Evolutionary conservation across 2,797 vertebrate species (phyloP), one percentile per base, ranked within the genome.

Genomic region (Gymnothorax reevesii): DNA sequence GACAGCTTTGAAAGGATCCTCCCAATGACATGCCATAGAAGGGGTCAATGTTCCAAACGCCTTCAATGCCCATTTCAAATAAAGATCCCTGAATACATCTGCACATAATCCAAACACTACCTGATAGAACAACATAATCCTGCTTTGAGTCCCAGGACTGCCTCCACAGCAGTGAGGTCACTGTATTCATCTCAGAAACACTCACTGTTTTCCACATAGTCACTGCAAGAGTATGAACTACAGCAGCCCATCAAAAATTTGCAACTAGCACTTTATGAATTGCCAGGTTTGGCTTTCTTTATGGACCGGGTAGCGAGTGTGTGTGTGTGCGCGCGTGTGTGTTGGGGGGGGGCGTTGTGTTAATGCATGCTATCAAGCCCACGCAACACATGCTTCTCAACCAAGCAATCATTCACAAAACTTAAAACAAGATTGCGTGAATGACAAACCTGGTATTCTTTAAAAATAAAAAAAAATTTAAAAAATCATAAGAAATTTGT

Each of bases 221-320:
- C 15, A 7, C 3, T 9, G 1, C 27, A 6, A 25, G 7, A 75
- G 9, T 42, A 49, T 10, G 15, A 0, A 0, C 66, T 55, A 85
- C 13, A 73, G 64, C 64, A 5, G 20, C 33, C 86, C 59, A 85
- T 85, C 84, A 85, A 64, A 13, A 5, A 55, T 73, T 15, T 27
- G 55, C 25, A 85, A 85, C 27, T 73, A 22, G 64, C 64, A 57
- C 62, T 69, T 12, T 15, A 59, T 27, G 33, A 83, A 55, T 42
- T 84, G 59, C 59, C 15, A 60, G 62, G 57, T 64, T 84, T 49
- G 84, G 49, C 64, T 54, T 71, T 12, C 25, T 10, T 20, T 20
- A 62, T 6, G 7, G 25, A 27, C 55, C 49, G 22, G 33, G 7
- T 25, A 15, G 69, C 25, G n/a, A 27, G 69, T 27, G 69, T 9